These are phyloP conservation scores for Neoitamus cyanurus DNA, from an alignment of 2,888 invertebrate species.

Conservation along the genomic window DNA sequence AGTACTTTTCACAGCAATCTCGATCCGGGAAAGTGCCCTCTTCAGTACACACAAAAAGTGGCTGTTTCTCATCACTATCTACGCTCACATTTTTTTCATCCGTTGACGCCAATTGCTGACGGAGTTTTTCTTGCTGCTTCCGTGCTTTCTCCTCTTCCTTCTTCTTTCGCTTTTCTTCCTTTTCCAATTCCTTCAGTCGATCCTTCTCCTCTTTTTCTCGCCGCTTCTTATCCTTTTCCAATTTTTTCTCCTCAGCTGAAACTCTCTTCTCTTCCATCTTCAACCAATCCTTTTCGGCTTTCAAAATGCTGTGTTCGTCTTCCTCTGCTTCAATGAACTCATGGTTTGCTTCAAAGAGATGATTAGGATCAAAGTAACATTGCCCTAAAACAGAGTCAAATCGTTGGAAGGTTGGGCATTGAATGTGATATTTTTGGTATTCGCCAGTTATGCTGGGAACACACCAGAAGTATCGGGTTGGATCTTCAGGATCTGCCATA, in stretches of 20 bases:
- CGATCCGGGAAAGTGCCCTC: slow-evolving; percentile 52
- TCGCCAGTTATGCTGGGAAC: slow-evolving; percentile 47
- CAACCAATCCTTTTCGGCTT: background rate
- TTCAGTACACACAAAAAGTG: slow-evolving; percentile 54
- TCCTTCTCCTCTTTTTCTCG: slow-evolving; percentile 19
- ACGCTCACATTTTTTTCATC: background rate
- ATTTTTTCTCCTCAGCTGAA: background rate
- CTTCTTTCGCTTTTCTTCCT: background rate
- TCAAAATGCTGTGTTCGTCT: background rate
- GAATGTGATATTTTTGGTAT: slow-evolving; percentile 53
- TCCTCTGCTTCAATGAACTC: slow-evolving; percentile 18
- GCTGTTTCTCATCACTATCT: slow-evolving; percentile 7
- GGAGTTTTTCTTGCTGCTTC: slow-evolving; percentile 1
- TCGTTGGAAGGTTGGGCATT: slow-evolving; percentile 47
- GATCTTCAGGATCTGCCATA: slow-evolving; percentile 49
- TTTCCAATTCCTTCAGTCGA: background rate
- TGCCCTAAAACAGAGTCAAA: slow-evolving; percentile 40
- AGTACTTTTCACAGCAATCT: slow-evolving; percentile 53
- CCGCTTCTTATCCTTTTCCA: slow-evolving; percentile 2
- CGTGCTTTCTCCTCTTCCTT: slow-evolving; percentile 7
- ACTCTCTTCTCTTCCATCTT: slow-evolving; percentile 2
- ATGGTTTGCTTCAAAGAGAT: background rate
- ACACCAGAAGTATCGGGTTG: slow-evolving; percentile 53
- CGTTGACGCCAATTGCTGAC: background rate
- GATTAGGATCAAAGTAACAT: slow-evolving; percentile 39